These are phyloP conservation scores for Noctua comes DNA, from an alignment of 2,888 invertebrate species.

Conservation along the genomic window DNA sequence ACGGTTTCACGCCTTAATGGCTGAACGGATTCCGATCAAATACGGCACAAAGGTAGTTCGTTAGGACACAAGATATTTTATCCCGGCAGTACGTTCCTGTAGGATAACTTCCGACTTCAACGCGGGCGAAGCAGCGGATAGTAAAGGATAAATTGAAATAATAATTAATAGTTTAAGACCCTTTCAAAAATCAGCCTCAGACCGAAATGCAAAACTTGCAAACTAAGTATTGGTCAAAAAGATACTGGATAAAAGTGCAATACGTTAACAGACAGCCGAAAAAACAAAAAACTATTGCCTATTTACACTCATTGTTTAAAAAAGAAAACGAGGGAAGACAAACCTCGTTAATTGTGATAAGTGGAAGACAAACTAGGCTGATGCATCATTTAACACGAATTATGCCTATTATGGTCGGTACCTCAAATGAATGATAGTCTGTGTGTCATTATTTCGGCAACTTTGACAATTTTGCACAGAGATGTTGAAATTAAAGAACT, in stretches of 20 bases:
- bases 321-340: constrained; percentile 50
- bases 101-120: background rate
- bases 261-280: background rate
- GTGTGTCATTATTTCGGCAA: constrained; percentile 31
- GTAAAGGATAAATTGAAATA: background rate
- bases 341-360: constrained; percentile 60
- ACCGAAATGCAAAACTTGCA: background rate
- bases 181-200: constrained; percentile 1
- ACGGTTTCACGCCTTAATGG: background rate
- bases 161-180: background rate
- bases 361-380: constrained; percentile 49
- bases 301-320: constrained; percentile 53
- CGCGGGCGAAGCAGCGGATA: background rate
- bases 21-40: background rate
- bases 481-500: constrained; percentile 31
- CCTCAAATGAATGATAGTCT: constrained; percentile 25
- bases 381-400: constrained; percentile 49
- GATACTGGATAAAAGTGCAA: background rate
- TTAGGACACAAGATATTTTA: background rate
- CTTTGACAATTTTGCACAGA: constrained; percentile 41
- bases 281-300: constrained; percentile 34
- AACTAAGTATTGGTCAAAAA: background rate
- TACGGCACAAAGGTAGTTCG: background rate
- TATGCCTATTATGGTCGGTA: constrained; percentile 22
- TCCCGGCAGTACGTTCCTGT: background rate